Evolutionary conservation across 2,113 vertebrate genomes (phyloP), one percentile per base, ranked within the genome.

Genomic region (Engystomops pustulosus): DNA sequence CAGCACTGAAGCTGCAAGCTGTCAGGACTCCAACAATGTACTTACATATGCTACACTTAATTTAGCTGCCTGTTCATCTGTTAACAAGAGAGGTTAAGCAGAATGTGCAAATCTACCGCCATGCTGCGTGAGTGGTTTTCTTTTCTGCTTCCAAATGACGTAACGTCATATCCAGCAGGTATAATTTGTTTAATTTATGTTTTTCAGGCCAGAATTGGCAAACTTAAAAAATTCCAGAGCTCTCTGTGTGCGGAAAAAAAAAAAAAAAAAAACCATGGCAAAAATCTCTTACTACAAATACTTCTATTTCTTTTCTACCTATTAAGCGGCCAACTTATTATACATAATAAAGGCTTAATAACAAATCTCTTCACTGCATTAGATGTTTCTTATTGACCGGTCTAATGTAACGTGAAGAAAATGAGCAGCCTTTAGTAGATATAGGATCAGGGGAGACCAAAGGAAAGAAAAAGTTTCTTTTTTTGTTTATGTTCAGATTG

Each of bases 61-160:
- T 77, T 36, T 55, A 55, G 30, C n/a, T 77, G 74, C 27, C 49
- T 36, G 74, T 38, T 51, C 30, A n/a, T 76, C 30, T 76, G 27
- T 77, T 77, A 55, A 77, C 49, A 34, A n/a, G 47, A 55, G 14
- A 75, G 72, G 72, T 51, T 51, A 75, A 18, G 47, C 72, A 34
- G 27, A 75, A 32, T 75, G 72, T 53, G 44, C 11, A 27, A 25
- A 72, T 45, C n/a, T 49, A 74, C 27, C 44, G 44, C 44, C 71
- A 47, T 32, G 23, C 71, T 74, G 44, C 10, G 71, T 10, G 12
- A 53, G 70, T 72, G 36, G n/a, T 47, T 53, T 77, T 55, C 49
- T 77, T 77, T 77, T 77, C 30, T n/a, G 17, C 32, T 77, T 77
- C 18, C 74, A 36, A 10, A 55, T 77, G 74, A 55, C 30, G 49